Base-by-base conservation (phyloP, 2,888 invertebrate species). In the Caenorhabditis sp. region DNA sequence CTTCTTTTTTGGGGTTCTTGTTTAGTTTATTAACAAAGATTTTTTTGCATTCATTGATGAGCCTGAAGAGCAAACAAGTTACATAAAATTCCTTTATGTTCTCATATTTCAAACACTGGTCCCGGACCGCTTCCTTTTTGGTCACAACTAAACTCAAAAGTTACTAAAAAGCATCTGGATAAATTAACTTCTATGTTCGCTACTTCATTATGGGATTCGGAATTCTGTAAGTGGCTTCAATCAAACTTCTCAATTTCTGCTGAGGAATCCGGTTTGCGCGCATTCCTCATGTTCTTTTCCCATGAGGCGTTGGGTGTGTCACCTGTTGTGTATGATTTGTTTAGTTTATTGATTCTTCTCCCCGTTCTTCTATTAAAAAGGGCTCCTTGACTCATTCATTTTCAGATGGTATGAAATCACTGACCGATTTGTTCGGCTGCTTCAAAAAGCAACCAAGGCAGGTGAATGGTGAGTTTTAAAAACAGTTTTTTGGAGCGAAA, bases 381-480 rank as follows among this genome's bases (percentile, higher is more conserved):
- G 14, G 6, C 28, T 22, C 8, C 70, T 70, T 1, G 22, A 19
- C 19, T 44, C 31, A 28, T 26, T 61, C 41, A 22, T 10, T 69
- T 77, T n/a, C 70, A 79, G 70, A 79, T 79, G 79, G 63, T 38
- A 79, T 79, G 79, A 79, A 72, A 64, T 56, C 63, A 14, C 14
- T 79, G 44, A 47, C 44, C 63, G 47, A 79, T 12, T 28, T 79
- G 26, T 70, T 70, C 38, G 79, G 79, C 12, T 79, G 79, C 26
- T 61, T 77, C 59, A 76, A 76, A 51, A 2, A 59, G 14, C 0
- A 28, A 4, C 69, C 70, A 12, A 58, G 56, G n/a, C 41, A 26
- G 44, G 26, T 19, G 56, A 44, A 54, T 35, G 68, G 49, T 49
- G 14, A 24, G 19, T 31, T 35, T 54, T 7, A n/a, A n/a, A n/a